Percentiles rank a stretch among this genome's conserved stretches.
These are phyloP conservation scores for Ophthalmolycus amberensis DNA, from an alignment of 2,113 vertebrate species.

Conservation along the genomic window DNA sequence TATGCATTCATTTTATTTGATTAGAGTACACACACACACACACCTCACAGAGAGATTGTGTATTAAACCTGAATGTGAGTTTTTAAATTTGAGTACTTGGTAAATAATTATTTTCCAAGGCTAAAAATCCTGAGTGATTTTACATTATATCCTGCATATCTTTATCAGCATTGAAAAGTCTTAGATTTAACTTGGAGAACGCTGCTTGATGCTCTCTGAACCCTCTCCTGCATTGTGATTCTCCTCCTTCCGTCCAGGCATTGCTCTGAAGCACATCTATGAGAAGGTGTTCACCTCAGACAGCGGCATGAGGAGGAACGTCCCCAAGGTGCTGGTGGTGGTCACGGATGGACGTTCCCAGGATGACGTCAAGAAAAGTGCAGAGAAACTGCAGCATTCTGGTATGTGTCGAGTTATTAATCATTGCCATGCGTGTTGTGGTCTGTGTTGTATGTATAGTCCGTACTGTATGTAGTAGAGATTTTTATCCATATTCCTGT, in stretches of 20 bases:
- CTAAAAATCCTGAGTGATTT: not conserved
- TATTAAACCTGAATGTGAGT: not conserved
- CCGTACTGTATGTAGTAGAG: not conserved
- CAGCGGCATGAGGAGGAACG: constrained; percentile 94
- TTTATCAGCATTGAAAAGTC: not conserved
- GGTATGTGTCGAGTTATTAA: constrained; percentile 80
- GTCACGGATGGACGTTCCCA: constrained; percentile 98
- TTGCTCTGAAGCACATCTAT: constrained; percentile 92
- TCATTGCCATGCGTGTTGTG: not conserved
- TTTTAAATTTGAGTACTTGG: too few relatives aligned
- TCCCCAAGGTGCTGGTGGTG: constrained; percentile 97
- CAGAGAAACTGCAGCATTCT: constrained; percentile 91
- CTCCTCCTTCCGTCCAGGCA: constrained; percentile 79
- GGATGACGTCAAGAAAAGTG: constrained; percentile 96
- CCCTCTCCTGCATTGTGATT: not conserved
- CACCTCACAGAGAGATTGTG: not conserved
- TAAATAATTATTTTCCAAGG: too few relatives aligned
- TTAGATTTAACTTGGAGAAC: not conserved
- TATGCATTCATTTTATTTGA: not conserved
- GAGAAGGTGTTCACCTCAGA: constrained; percentile 95
- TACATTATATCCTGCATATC: not conserved
- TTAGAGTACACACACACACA: too few relatives aligned
- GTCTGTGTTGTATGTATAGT: not conserved
- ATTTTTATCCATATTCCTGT: not conserved
- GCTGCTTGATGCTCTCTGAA: not conserved